Conservation (phyloP, 2,113 vertebrate species). For the Dinomys branickii region DNA sequence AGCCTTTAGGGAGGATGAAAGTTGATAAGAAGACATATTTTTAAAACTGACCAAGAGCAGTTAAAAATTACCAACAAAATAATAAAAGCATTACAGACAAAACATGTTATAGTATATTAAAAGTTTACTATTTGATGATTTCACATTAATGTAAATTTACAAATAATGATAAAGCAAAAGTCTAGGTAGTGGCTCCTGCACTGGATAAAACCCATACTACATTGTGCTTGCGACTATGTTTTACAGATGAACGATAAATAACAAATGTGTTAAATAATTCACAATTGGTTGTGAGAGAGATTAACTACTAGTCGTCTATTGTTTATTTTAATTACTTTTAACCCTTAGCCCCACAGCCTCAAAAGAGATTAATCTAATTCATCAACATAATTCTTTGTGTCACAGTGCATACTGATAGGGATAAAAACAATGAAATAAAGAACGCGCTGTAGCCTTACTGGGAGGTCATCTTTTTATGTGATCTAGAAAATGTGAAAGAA, state of each 20-base stretch:
- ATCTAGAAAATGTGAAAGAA: background rate
- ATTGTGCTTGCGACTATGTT: background rate
- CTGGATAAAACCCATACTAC: background rate
- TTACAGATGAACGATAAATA: background rate
- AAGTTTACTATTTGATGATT: background rate
- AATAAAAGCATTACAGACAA: background rate
- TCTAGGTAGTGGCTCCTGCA: background rate
- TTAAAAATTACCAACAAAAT: background rate
- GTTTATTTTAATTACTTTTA: slow-evolving; percentile 37
- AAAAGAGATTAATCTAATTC: background rate
- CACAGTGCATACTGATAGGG: background rate
- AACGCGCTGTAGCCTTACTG: background rate
- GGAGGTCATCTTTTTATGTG: background rate
- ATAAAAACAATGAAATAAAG: background rate
- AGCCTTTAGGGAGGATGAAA: background rate
- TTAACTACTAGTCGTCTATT: background rate
- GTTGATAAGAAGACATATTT: background rate
- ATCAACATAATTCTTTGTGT: background rate
- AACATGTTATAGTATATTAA: background rate
- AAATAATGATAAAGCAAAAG: background rate
- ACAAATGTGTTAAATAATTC: background rate
- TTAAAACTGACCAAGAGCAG: background rate
- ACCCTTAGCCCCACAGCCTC: background rate
- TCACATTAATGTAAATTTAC: background rate
- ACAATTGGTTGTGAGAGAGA: background rate